phyloP scores from a whole-genome alignment of 2,888 invertebrate genomes.

The Microctonus brassicae region DNA sequence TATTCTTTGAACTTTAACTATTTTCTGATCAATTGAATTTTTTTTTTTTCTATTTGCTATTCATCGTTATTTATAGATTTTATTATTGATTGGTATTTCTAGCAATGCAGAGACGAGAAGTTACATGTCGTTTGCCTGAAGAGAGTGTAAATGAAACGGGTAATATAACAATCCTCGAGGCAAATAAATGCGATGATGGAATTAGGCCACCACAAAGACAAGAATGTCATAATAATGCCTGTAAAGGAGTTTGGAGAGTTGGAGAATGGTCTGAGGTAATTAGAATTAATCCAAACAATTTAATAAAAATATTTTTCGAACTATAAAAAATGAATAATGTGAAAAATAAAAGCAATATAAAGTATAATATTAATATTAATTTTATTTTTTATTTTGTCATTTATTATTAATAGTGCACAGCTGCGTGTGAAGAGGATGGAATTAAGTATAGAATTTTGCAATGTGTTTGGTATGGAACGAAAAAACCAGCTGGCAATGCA shows the following conservation, averaged over 20 bases:
- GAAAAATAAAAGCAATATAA: no score
- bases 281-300: constrained; percentile 38
- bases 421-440: constrained; percentile 85
- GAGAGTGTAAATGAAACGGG: constrained; percentile 69
- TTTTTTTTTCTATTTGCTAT: no score
- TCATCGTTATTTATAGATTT: neutral
- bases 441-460: constrained; percentile 90
- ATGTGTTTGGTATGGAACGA: constrained; percentile 93
- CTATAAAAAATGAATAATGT: no score
- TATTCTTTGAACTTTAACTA: no score
- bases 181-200: constrained; percentile 78
- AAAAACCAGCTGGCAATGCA: constrained; percentile 86
- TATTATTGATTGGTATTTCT: constrained; percentile 15
- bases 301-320: constrained; percentile 13
- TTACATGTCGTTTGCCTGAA: constrained; percentile 74
- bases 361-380: no score
- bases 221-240: constrained; percentile 86
- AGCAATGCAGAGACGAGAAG: constrained; percentile 82
- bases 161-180: constrained; percentile 72
- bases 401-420: constrained; percentile 83
- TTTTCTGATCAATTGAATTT: no score
- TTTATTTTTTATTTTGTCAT: neutral
- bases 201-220: constrained; percentile 82
- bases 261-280: constrained; percentile 95
- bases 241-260: constrained; percentile 90